A percentile compares a stretch with the other conserved stretches of the same genome.
These are phyloP conservation scores for Strigops habroptila DNA, from an alignment of 2,113 vertebrate species.

Conservation along the genomic window DNA sequence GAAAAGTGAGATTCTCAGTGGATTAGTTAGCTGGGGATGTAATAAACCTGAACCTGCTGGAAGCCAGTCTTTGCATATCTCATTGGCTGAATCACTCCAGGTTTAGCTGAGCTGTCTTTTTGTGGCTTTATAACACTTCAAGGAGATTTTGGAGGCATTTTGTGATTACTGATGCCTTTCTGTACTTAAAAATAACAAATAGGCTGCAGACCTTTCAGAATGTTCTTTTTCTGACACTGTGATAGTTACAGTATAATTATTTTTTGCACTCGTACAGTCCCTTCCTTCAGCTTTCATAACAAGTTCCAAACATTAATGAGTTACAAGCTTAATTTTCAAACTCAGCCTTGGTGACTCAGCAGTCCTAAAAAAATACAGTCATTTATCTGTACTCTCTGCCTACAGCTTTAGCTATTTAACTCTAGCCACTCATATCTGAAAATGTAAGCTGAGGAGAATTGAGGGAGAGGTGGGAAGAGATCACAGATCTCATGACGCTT, in stretches of 20 bases:
- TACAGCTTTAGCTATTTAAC: background rate
- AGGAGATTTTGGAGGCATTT: slow-evolving; percentile 36
- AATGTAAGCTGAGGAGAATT: background rate
- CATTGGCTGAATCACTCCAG: background rate
- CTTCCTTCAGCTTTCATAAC: background rate
- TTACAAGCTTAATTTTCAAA: slow-evolving; percentile 1
- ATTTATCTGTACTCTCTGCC: background rate
- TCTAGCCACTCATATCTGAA: background rate
- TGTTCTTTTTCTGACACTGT: background rate
- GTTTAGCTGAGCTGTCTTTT: slow-evolving; percentile 36
- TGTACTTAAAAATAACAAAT: background rate
- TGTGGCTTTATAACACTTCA: slow-evolving; percentile 2
- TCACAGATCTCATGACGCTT: background rate
- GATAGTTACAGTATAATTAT: background rate
- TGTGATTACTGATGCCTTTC: background rate
- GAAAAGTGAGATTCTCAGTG: slow-evolving; percentile 36
- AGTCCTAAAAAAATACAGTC: background rate
- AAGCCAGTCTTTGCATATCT: slow-evolving; percentile 26
- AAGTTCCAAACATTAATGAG: background rate
- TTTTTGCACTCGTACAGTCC: background rate
- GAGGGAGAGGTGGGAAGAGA: background rate
- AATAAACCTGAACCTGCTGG: slow-evolving; percentile 28
- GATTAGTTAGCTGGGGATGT: background rate
- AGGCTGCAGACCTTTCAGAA: background rate
- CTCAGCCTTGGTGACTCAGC: background rate